Base-by-base conservation (phyloP, 2,797 vertebrate species). In the Karalla daura region DNA sequence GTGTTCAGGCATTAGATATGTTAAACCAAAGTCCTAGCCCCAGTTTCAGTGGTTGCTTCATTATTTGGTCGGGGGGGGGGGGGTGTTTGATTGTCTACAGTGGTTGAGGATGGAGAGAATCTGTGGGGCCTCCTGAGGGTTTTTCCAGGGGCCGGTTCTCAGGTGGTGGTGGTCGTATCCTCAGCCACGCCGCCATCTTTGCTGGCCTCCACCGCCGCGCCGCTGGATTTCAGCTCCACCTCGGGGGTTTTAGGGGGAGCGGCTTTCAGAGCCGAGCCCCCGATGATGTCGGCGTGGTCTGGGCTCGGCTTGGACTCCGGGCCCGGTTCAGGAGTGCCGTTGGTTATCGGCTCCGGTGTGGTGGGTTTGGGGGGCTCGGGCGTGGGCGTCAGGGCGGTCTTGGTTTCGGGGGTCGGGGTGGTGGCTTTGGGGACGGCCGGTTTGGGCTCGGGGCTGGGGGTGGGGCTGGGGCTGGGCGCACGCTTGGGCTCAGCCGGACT, bases 241-340 rank as follows among this genome's bases (percentile, higher is more conserved):
- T 93, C 91, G 3, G 90, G 91, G 73, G 88, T 89, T 88, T 94
- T 93, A 43, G 89, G 75, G 2, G 88, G 71, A 1, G 67, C 80
- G 5, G 68, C 80, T 63, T 91, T 91, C 35, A 81, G 78, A 76
- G 78, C 43, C 0, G 76, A 55, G 21, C 51, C 55, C 64, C 55
- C 80, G 0, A 80, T 81, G 3, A 89, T 47, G 53, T 80, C 73
- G 20, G 66, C 51, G 15, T 89, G 85, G 61, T 86, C 87, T 10
- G 86, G 86, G 60, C 75, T 88, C 15, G 72, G 51, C 68, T 91
- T 92, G 62, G 82, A 80, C 45, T 90, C 87, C 4, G 35, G 82
- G 35, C 81, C 78, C 6, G 81, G 85, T 45, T 92, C 89, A 4
- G 85, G 84, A 1, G 91, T 89, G 32, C 91, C 91, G 1, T 93